Evolutionary conservation across 1,140 invertebrate species (phyloP).

Genomic region (Cherax destructor): DNA sequence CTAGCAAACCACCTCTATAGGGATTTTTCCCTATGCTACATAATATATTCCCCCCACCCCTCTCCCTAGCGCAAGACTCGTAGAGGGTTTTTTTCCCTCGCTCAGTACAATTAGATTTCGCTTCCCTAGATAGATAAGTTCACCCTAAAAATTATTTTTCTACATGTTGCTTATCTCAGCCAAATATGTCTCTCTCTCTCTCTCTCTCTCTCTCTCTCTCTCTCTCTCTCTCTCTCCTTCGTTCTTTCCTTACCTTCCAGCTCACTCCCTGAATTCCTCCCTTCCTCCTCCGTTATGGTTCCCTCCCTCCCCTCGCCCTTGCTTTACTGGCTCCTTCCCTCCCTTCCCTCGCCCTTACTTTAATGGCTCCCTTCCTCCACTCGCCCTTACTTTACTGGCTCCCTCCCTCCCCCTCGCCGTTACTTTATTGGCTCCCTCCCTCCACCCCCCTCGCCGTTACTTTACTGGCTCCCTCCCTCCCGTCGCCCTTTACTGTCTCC

Average conservation of each 20-base stretch:
- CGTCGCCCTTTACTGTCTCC: too few species aligned
- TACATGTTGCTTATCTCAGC: neutral
- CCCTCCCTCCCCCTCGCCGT: neutral
- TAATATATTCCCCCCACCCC: neutral
- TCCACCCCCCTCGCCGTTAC: neutral
- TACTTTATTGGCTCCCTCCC: neutral
- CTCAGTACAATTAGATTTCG: neutral
- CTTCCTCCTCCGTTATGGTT: neutral
- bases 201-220: neutral
- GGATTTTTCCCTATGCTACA: neutral
- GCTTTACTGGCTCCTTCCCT: neutral
- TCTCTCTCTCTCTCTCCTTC: neutral
- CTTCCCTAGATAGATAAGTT: neutral
- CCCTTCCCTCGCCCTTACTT: neutral
- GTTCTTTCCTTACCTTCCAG: neutral
- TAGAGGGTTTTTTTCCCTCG: neutral
- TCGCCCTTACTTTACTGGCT: neutral
- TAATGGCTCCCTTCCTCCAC: neutral
- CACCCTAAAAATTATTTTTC: neutral
- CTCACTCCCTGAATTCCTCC: neutral
- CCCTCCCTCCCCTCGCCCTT: slow-evolving; percentile 8
- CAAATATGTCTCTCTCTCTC: too few species aligned
- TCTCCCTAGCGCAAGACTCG: neutral
- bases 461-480: neutral
- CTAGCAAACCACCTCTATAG: neutral